Conservation (phyloP, 2,113 vertebrate species). For the Clarias gariepinus region DNA sequence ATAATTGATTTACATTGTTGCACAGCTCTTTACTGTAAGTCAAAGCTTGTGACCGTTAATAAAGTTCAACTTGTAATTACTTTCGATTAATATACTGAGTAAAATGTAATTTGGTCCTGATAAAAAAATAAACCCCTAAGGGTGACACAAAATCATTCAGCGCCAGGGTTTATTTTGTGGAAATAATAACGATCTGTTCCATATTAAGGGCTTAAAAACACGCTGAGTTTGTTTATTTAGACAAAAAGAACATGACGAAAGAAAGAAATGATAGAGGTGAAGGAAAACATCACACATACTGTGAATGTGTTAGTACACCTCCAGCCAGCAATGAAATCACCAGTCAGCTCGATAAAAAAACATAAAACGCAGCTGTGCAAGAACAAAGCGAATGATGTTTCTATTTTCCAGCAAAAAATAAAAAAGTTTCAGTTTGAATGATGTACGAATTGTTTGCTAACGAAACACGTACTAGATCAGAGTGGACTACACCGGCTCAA, state of each 20-base stretch:
- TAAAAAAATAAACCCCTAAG: not conserved
- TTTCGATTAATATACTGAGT: not conserved
- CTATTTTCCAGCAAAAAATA: not conserved
- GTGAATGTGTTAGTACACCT: not conserved
- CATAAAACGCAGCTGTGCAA: not conserved
- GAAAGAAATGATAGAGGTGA: not conserved
- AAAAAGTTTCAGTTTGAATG: not conserved
- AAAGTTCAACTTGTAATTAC: not conserved
- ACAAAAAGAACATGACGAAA: not conserved
- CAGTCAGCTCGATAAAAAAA: not conserved
- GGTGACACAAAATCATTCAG: not conserved
- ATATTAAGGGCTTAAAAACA: not conserved
- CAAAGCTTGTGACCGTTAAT: not conserved
- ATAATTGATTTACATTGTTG: not conserved
- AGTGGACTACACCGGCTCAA: not conserved
- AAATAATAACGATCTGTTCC: not conserved
- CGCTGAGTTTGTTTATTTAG: not conserved
- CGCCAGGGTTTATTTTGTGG: not conserved
- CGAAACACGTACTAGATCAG: not conserved
- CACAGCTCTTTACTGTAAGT: not conserved
- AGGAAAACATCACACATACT: not conserved
- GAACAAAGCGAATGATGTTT: not conserved
- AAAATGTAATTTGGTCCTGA: not conserved
- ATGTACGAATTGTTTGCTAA: not conserved
- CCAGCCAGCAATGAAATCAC: not conserved